Evolutionary conservation across 64 coral and sea anemone genomes (phyloP).

Genomic region (Montipora efflorescens): DNA sequence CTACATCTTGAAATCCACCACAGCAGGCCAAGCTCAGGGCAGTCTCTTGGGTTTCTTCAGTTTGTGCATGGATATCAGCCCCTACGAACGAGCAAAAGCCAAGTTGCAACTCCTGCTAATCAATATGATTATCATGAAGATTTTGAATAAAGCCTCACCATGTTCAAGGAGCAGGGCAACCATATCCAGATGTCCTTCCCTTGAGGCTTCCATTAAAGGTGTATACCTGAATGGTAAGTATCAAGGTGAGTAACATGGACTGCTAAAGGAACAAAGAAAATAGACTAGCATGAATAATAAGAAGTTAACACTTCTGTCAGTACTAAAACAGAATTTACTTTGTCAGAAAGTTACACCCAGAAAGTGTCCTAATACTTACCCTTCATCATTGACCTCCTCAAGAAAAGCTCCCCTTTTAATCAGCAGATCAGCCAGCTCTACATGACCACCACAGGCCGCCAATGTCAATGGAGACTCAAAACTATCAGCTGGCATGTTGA

Average conservation of each 20-base stretch:
- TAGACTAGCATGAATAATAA: neutral
- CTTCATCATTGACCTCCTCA: constrained; percentile 99
- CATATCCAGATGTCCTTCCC: constrained; percentile 99
- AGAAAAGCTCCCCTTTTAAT: constrained; percentile 96
- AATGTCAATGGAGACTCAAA: constrained; percentile 98
- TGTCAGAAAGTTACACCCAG: no score
- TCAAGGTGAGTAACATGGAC: neutral
- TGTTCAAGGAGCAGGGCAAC: constrained; percentile 93
- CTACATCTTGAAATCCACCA: constrained; percentile 99
- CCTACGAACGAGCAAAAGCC: neutral
- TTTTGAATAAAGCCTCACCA: constrained; percentile 23
- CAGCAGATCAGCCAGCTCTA: constrained; percentile 90
- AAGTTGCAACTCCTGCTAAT: neutral
- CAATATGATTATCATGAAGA: neutral
- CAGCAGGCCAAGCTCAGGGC: constrained; percentile 95
- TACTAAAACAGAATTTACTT: no score
- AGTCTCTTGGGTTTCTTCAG: constrained; percentile 98
- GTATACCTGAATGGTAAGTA: constrained; percentile 81
- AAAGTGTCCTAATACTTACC: constrained; percentile 54
- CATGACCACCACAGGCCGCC: constrained; percentile 99
- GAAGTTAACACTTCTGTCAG: no score
- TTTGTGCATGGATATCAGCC: constrained; percentile 99
- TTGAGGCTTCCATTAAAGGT: constrained; percentile 94
- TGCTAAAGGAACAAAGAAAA: neutral
- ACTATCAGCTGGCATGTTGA: constrained; percentile 99